Evolutionary conservation across 2,888 invertebrate genomes (phyloP).

Genomic region (Volucella inanis): DNA sequence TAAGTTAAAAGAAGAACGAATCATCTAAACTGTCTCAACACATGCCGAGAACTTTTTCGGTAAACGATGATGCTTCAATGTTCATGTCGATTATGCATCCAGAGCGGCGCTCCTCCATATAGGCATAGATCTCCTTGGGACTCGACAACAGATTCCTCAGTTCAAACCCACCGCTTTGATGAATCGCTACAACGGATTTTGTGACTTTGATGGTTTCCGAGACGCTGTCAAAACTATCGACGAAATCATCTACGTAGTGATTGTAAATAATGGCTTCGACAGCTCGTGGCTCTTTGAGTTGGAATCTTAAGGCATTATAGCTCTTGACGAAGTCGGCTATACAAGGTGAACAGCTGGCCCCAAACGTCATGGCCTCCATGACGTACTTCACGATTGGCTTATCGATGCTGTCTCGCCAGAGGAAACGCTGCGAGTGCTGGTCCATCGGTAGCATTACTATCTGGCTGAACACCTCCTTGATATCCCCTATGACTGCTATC

Average conservation of each 20-base stretch:
- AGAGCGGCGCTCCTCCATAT: background rate
- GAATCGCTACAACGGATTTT: too few species aligned
- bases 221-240: slow-evolving; percentile 73
- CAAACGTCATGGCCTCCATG: slow-evolving; percentile 75
- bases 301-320: slow-evolving; percentile 33
- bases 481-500: slow-evolving; percentile 77
- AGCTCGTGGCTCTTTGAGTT: slow-evolving; percentile 45
- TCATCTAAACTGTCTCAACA: slow-evolving; percentile 6
- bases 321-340: slow-evolving; percentile 66
- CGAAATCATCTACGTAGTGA: slow-evolving; percentile 50
- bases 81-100: background rate
- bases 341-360: slow-evolving; percentile 60
- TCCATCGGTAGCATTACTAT: slow-evolving; percentile 68
- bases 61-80: background rate
- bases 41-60: slow-evolving; percentile 11
- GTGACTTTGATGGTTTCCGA: too few species aligned
- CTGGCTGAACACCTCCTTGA: slow-evolving; percentile 69
- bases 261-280: slow-evolving; percentile 45
- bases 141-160: too few species aligned
- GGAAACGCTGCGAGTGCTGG: slow-evolving; percentile 76
- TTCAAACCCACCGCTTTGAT: too few species aligned
- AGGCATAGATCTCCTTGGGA: too few species aligned
- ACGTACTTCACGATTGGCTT: slow-evolving; percentile 57
- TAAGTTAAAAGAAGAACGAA: background rate
- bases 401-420: slow-evolving; percentile 73